Conservation (phyloP, 2,888 invertebrate species). For the Lumbricus terrestris region DNA sequence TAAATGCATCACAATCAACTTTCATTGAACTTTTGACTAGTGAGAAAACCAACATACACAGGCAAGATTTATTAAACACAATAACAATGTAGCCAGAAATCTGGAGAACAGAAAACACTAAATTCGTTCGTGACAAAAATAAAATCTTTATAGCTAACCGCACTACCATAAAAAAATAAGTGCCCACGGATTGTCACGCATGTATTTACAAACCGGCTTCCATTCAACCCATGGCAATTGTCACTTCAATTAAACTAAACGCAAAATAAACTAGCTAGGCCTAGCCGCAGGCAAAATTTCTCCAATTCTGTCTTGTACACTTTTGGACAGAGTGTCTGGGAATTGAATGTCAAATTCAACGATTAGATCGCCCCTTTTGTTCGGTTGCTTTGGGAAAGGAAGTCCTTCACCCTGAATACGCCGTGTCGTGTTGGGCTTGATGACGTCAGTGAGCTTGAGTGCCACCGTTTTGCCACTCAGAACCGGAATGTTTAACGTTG, state of each 20-base stretch:
- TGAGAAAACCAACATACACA: background rate
- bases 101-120: background rate
- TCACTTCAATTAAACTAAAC: background rate
- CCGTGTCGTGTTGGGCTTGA: slow-evolving; percentile 86
- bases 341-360: slow-evolving; percentile 93
- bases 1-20: background rate
- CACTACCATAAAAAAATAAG: background rate
- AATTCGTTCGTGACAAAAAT: background rate
- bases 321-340: slow-evolving; percentile 68
- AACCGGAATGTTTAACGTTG: slow-evolving; percentile 82
- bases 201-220: background rate
- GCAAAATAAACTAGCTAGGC: background rate
- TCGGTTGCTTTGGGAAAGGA: slow-evolving; percentile 89
- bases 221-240: background rate
- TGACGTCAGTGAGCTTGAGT: slow-evolving; percentile 60
- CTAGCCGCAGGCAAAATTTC: slow-evolving; percentile 63
- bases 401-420: slow-evolving; percentile 85
- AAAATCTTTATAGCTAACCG: background rate
- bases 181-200: background rate
- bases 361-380: slow-evolving; percentile 83
- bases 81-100: background rate
- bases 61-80: background rate
- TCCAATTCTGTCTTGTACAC: slow-evolving; percentile 80
- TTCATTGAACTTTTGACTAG: background rate
- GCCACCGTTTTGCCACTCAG: slow-evolving; percentile 78